Conservation (phyloP, 2,888 invertebrate species). For the Plebejus melissa region DNA sequence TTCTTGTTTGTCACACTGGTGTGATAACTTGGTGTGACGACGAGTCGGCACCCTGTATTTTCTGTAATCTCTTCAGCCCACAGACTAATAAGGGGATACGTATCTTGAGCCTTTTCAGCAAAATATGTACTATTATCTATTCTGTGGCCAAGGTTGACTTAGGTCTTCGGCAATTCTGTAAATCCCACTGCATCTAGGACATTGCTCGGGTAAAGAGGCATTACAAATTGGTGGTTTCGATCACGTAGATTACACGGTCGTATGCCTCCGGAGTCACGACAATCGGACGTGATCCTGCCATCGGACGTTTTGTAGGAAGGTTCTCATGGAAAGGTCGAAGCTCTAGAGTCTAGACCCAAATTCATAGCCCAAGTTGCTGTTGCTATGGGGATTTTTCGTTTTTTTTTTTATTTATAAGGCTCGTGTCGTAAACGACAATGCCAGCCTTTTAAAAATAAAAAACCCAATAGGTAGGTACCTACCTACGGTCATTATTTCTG, state of each 20-base stretch:
- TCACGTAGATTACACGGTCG: slow-evolving; percentile 11
- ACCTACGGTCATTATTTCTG: too few relatives aligned
- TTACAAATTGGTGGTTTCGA: not conserved
- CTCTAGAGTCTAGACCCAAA: not conserved
- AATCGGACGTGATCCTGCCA: not conserved
- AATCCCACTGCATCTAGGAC: not conserved
- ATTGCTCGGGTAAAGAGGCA: slow-evolving; percentile 1
- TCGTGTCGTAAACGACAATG: not conserved
- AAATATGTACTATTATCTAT: not conserved
- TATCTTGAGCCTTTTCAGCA: not conserved
- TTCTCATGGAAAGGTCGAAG: not conserved
- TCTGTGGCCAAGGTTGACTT: not conserved
- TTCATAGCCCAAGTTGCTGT: not conserved
- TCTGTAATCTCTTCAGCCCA: not conserved
- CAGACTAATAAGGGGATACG: too few relatives aligned
- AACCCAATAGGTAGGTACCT: too few relatives aligned
- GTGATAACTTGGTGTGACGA: too few relatives aligned
- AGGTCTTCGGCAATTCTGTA: not conserved
- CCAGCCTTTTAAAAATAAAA: too few relatives aligned
- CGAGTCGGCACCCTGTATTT: too few relatives aligned
- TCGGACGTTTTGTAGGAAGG: not conserved
- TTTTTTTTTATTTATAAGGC: not conserved
- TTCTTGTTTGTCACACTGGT: too few relatives aligned
- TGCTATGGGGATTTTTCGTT: too few relatives aligned
- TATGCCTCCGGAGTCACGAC: slow-evolving; percentile 4